A percentile compares a stretch with the other conserved stretches of the same genome.
These are phyloP conservation scores for Xestobium rufovillosum DNA, from an alignment of 2,888 invertebrate genomes.

Conservation along the genomic window DNA sequence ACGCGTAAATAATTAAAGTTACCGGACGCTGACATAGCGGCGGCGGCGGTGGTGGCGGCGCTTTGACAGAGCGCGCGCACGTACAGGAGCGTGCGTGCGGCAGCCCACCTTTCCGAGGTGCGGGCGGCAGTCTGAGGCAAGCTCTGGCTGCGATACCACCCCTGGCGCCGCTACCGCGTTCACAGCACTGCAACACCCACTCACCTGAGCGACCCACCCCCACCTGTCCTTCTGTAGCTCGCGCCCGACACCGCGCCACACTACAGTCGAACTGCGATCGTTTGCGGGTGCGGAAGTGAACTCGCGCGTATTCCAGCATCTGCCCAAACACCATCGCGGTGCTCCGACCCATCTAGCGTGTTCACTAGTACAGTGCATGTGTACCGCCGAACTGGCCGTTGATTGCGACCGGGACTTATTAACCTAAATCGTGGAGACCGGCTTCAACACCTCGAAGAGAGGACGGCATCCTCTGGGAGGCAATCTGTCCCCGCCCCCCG, in stretches of 20 bases:
- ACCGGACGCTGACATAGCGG: slow-evolving; percentile 23
- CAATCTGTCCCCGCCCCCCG: slow-evolving; percentile 39
- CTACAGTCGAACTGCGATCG: slow-evolving; percentile 36
- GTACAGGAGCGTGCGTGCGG: no score
- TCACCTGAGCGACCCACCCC: slow-evolving; percentile 56
- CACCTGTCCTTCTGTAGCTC: slow-evolving; percentile 40
- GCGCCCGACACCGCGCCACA: slow-evolving; percentile 36
- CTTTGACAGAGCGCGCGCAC: slow-evolving; percentile 14
- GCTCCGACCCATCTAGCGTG: neutral
- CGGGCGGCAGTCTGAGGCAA: slow-evolving; percentile 42
- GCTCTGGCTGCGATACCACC: slow-evolving; percentile 50
- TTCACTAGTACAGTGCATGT: no score
- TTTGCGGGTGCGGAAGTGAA: slow-evolving; percentile 27
- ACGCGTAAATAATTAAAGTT: no score
- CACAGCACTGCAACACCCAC: slow-evolving; percentile 44
- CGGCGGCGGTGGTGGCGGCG: slow-evolving; percentile 19
- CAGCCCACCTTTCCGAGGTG: slow-evolving; percentile 42
- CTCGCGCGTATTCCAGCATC: slow-evolving; percentile 6
- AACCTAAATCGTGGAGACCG: slow-evolving; percentile 44
- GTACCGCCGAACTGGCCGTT: slow-evolving; percentile 6
- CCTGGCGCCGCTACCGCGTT: slow-evolving; percentile 51
- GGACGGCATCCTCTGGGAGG: slow-evolving; percentile 44
- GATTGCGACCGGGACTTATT: slow-evolving; percentile 25
- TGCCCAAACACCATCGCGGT: neutral
- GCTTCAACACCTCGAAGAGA: slow-evolving; percentile 43